Evolutionary conservation across 2,797 vertebrate genomes (phyloP), one percentile per base, ranked within the genome.

Genomic region (Lophius americanus): DNA sequence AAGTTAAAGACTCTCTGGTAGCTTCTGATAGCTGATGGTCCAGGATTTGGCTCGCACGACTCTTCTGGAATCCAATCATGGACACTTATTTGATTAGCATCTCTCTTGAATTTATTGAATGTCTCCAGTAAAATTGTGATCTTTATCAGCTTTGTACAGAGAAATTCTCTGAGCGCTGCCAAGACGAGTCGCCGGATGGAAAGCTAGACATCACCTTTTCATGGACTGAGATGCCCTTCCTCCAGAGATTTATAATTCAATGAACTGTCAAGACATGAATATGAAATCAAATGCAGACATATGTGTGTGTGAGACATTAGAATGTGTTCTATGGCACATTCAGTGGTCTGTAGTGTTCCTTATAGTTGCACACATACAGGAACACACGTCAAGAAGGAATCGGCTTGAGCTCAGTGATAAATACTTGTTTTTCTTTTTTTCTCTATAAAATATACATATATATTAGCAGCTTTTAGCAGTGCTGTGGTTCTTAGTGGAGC

Each of bases 191-290:
- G 58, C 36, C 46, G 37, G 57, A 49, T 38, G 9, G 61, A 75
- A 86, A 67, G 57, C 67, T 23, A 62, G 47, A 80, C 42, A 59
- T 68, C 53, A 39, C 23, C 37, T 75, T 61, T 77, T 79, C 53
- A 75, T 39, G 12, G 53, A 66, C 51, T 49, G 51, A 62, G 42
- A 64, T 49, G 14, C 39, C 43, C 36, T 63, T 65, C 61, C 59
- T 64, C 72, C n/a, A 38, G 56, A 73, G 44, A 78, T 76, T 68
- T 69, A 63, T n/a, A 55, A 78, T 84, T 83, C 71, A 85, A 88
- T 78, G 58, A 82, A 68, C 82, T 80, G 73, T 74, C 78, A 72
- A 61, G 71, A 60, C 71, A 70, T 75, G 79, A 81, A 81, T 77
- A 41, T 58, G 9, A 60, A 58, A 73, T 54, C 53, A 52, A 59